Conservation (phyloP, 2,888 invertebrate species). For the Iphiclides podalirius region DNA sequence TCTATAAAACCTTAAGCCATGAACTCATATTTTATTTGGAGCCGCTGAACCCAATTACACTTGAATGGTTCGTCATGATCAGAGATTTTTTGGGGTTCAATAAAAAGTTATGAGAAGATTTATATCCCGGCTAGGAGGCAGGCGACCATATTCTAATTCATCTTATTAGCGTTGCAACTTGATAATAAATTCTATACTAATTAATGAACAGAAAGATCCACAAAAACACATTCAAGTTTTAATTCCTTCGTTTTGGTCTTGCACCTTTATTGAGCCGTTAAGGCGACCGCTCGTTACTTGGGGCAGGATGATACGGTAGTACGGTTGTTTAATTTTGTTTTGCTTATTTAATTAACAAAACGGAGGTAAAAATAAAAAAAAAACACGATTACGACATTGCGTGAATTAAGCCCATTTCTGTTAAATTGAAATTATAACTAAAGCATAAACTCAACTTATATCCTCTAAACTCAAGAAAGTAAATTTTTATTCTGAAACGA, state of each 20-base stretch:
- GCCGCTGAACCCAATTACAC: slow-evolving; percentile 75
- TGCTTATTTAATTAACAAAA: slow-evolving; percentile 5
- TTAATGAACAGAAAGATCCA: slow-evolving; percentile 36
- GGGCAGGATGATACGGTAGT: not conserved
- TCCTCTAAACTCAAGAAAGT: no score
- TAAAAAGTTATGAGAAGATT: slow-evolving; percentile 67
- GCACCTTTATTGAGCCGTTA: slow-evolving; percentile 18
- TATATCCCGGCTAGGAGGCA: slow-evolving; percentile 57
- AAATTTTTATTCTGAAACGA: no score
- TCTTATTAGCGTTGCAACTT: slow-evolving; percentile 56
- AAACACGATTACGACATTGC: no score
- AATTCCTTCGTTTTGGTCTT: slow-evolving; percentile 11
- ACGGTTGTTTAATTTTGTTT: slow-evolving; percentile 1
- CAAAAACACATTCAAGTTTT: slow-evolving; percentile 21
- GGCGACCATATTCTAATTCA: slow-evolving; percentile 51
- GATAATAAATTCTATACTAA: slow-evolving; percentile 50
- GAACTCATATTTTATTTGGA: slow-evolving; percentile 73
- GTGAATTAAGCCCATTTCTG: no score
- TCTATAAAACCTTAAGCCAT: slow-evolving; percentile 68
- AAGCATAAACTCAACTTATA: no score
- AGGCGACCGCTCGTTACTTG: slow-evolving; percentile 20
- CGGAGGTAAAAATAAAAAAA: not conserved
- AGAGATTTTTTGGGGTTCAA: slow-evolving; percentile 65
- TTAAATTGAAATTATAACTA: no score
- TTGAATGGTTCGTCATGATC: slow-evolving; percentile 75